Conservation (phyloP, 2,888 invertebrate species). For the Pyrgus malvae region DNA sequence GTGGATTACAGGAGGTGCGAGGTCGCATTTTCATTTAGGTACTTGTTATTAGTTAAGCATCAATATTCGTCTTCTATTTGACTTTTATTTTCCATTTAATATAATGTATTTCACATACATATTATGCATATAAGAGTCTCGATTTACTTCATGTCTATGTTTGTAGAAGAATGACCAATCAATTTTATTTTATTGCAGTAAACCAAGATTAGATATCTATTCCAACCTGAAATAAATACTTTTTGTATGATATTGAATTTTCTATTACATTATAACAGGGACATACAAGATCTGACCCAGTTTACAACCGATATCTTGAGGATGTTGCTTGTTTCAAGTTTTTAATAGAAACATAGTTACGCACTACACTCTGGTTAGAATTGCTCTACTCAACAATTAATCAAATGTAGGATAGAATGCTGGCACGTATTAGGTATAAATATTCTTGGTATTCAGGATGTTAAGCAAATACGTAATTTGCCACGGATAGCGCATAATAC, state of each 20-base stretch:
- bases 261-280: neutral
- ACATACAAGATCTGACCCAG: constrained; percentile 13
- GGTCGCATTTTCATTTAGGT: too few species aligned
- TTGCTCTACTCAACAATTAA: constrained; percentile 19
- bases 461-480: constrained; percentile 7
- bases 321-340: constrained; percentile 20
- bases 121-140: too few species aligned
- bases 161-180: too few species aligned
- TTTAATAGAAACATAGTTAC: constrained; percentile 17
- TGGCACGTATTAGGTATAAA: neutral
- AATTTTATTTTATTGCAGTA: too few species aligned
- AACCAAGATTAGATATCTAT: neutral
- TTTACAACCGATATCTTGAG: constrained; percentile 21
- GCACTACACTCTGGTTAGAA: neutral
- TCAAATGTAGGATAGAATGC: constrained; percentile 16
- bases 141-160: too few species aligned
- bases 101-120: too few species aligned
- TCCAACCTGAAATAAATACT: neutral
- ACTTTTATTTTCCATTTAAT: too few species aligned
- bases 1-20: too few species aligned
- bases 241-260: neutral
- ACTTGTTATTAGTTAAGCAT: too few species aligned
- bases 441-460: constrained; percentile 13
- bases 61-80: too few species aligned
- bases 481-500: neutral